Evolutionary conservation across 2,113 vertebrate genomes (phyloP).

Genomic region (Eubucco bourcierii): DNA sequence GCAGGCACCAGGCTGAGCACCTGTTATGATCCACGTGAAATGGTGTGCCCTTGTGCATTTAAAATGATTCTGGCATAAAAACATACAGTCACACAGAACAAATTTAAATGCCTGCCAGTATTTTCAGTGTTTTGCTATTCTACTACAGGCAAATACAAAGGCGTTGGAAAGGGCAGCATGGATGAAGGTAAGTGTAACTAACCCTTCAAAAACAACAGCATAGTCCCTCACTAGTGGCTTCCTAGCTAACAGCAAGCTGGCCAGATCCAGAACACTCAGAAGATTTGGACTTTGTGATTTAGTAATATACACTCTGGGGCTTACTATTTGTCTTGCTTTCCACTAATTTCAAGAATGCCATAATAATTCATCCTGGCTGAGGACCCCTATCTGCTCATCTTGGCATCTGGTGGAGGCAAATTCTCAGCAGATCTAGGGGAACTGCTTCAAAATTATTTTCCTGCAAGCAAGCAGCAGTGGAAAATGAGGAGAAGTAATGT

Average conservation of each 20-base stretch:
- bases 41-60: neutral
- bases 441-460: neutral
- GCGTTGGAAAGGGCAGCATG: constrained; percentile 33
- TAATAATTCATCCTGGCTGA: neutral
- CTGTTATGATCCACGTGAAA: neutral
- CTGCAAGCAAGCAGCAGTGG: neutral
- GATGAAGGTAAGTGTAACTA: constrained; percentile 65
- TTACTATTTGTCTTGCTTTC: neutral
- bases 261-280: neutral
- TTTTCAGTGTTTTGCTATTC: neutral
- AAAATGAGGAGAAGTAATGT: neutral
- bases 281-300: neutral
- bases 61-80: neutral
- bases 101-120: neutral
- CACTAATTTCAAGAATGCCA: neutral
- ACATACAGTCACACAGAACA: neutral
- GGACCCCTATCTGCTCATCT: neutral
- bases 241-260: neutral
- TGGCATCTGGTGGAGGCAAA: neutral
- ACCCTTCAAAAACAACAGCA: neutral
- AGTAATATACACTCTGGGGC: neutral
- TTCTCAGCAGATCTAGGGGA: neutral
- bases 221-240: neutral
- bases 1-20: neutral
- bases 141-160: constrained; percentile 12